Percentiles rank a stretch among this genome's conserved stretches.
Conservation (phyloP, 2,888 invertebrate species). For the Ichneumon xanthorius region DNA sequence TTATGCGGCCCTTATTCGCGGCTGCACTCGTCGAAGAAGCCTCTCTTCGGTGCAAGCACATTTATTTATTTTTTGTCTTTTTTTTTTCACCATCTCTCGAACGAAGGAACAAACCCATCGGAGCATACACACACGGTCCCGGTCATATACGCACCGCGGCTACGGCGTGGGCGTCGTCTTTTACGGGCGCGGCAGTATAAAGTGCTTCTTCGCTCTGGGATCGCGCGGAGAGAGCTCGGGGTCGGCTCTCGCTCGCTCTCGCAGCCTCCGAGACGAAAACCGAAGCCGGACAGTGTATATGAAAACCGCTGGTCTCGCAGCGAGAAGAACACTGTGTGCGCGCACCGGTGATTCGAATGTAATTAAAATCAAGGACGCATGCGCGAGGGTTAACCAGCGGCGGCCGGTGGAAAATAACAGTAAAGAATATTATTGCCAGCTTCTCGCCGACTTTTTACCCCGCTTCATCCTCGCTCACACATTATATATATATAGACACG, state of each 20-base stretch:
- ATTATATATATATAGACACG: background rate
- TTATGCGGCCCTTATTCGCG: slow-evolving; percentile 76
- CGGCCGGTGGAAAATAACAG: slow-evolving; percentile 56
- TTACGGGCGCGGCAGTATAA: slow-evolving; percentile 75
- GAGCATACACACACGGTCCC: background rate
- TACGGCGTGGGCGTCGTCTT: slow-evolving; percentile 78
- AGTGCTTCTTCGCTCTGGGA: slow-evolving; percentile 74
- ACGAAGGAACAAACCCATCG: slow-evolving; percentile 38
- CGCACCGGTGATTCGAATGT: slow-evolving; percentile 73
- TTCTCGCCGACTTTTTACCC: slow-evolving; percentile 58
- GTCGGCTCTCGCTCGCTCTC: background rate
- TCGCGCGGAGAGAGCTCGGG: background rate
- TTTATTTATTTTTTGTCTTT: slow-evolving; percentile 9
- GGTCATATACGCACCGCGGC: slow-evolving; percentile 25
- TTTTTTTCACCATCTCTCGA: slow-evolving; percentile 24
- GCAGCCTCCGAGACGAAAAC: slow-evolving; percentile 44
- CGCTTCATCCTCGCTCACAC: background rate
- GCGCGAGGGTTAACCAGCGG: slow-evolving; percentile 60
- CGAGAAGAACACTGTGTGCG: slow-evolving; percentile 24
- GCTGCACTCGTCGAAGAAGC: slow-evolving; percentile 77
- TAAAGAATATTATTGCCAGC: slow-evolving; percentile 65
- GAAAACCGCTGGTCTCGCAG: slow-evolving; percentile 3
- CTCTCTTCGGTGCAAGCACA: slow-evolving; percentile 56
- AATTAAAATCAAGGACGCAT: slow-evolving; percentile 72
- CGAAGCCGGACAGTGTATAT: slow-evolving; percentile 31